Evolutionary conservation across 2,797 vertebrate species (phyloP).

Genomic region (Bradypodion ventrale): DNA sequence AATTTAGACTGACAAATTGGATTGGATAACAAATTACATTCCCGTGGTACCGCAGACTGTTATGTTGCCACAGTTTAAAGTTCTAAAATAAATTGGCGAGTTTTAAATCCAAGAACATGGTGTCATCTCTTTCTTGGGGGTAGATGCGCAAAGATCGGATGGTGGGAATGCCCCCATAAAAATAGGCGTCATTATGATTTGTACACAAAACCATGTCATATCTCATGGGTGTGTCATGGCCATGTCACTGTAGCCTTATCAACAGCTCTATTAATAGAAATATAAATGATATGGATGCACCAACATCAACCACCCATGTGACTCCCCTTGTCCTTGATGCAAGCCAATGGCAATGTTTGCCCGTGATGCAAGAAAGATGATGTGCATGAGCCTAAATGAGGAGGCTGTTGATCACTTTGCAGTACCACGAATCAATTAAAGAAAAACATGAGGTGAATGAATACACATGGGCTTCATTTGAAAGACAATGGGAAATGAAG

Average conservation of each 20-base stretch:
- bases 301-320: background rate
- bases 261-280: background rate
- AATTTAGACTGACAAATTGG: too few species aligned
- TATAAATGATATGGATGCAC: background rate
- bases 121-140: too few species aligned
- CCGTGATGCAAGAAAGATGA: background rate
- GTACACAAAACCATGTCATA: background rate
- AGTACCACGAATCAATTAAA: conserved; percentile 38
- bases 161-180: background rate
- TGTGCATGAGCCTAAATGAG: rapidly evolving
- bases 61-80: too few species aligned
- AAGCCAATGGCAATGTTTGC: conserved; percentile 19
- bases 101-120: too few species aligned
- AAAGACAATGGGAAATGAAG: conserved; percentile 17
- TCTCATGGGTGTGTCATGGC: background rate
- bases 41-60: too few species aligned
- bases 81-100: too few species aligned
- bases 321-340: rapidly evolving
- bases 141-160: background rate
- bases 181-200: background rate
- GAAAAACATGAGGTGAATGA: background rate
- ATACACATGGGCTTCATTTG: conserved; percentile 9
- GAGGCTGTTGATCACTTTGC: background rate
- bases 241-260: background rate
- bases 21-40: too few species aligned